phyloP scores from a whole-genome alignment of 2,888 invertebrate genomes.

The Pilophorus perplexus region DNA sequence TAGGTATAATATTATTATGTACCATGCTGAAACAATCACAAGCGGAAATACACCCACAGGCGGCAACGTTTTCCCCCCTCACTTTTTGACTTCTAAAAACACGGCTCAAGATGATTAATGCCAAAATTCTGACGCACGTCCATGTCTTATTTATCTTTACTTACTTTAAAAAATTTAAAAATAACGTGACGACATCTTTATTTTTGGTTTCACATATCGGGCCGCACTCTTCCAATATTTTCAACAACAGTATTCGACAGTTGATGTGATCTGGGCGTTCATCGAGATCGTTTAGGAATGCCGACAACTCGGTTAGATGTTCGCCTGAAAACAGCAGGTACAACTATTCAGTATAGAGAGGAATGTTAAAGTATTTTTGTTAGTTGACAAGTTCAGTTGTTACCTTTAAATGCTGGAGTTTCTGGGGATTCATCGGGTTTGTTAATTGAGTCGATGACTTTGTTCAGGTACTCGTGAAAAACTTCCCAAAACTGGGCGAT shows the following conservation, averaged over 20 bases:
- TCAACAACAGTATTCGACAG: conserved; percentile 78
- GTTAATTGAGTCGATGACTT: conserved; percentile 10
- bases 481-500: conserved; percentile 70
- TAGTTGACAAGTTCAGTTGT: no score
- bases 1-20: no score
- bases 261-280: conserved; percentile 70
- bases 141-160: conserved; percentile 53
- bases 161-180: conserved; percentile 74
- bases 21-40: no score
- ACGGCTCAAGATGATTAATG: no score
- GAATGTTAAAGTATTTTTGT: no score
- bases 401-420: not conserved
- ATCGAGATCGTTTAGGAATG: conserved; percentile 52
- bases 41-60: no score
- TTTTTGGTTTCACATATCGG: conserved; percentile 77
- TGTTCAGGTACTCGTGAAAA: conserved; percentile 56
- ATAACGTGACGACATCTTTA: conserved; percentile 72
- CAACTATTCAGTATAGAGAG: not conserved
- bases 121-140: no score
- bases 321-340: conserved; percentile 47
- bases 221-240: conserved; percentile 70
- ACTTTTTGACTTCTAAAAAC: no score
- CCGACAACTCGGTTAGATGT: conserved; percentile 51
- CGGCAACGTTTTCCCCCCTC: no score
- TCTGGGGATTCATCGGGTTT: not conserved